These are phyloP conservation scores for Danaus plexippus DNA, from an alignment of 1,140 invertebrate species.

Conservation along the genomic window DNA sequence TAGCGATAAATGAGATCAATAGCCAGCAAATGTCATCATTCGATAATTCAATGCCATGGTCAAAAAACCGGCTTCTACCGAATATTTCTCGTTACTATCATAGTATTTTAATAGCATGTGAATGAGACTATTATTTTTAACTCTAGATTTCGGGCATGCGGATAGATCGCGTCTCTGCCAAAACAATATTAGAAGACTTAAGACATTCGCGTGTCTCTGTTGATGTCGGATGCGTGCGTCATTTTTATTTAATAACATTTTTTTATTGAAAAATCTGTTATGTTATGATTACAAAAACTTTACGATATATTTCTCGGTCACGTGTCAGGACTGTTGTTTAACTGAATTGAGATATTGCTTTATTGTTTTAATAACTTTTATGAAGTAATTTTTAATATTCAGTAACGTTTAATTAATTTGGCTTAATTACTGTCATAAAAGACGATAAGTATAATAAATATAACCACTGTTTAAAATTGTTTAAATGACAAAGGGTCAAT, in stretches of 20 bases:
- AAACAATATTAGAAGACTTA: conserved; percentile 41
- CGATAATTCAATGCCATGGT: conserved; percentile 49
- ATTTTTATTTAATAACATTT: conserved; percentile 3
- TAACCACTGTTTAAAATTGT: too few species aligned
- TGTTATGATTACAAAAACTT: too few species aligned
- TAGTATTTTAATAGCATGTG: conserved; percentile 55
- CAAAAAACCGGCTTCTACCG: conserved; percentile 53
- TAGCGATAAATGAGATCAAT: conserved; percentile 12
- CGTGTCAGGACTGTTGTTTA: too few species aligned
- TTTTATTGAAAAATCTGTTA: neutral
- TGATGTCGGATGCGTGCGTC: conserved; percentile 20
- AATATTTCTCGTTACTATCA: conserved; percentile 65
- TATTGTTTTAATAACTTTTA: too few species aligned
- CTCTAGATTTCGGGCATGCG: conserved; percentile 31
- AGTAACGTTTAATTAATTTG: too few species aligned
- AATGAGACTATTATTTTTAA: conserved; percentile 69
- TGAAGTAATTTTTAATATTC: too few species aligned
- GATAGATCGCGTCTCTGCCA: conserved; percentile 38
- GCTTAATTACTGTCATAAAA: too few species aligned
- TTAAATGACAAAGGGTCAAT: too few species aligned
- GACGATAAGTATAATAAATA: too few species aligned
- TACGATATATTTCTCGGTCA: too few species aligned
- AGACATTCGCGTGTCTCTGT: conserved; percentile 33
- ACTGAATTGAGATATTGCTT: too few species aligned
- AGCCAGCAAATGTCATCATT: conserved; percentile 25